These are phyloP conservation scores for Anaspis maculata DNA, from an alignment of 2,888 invertebrate species.

Conservation along the genomic window DNA sequence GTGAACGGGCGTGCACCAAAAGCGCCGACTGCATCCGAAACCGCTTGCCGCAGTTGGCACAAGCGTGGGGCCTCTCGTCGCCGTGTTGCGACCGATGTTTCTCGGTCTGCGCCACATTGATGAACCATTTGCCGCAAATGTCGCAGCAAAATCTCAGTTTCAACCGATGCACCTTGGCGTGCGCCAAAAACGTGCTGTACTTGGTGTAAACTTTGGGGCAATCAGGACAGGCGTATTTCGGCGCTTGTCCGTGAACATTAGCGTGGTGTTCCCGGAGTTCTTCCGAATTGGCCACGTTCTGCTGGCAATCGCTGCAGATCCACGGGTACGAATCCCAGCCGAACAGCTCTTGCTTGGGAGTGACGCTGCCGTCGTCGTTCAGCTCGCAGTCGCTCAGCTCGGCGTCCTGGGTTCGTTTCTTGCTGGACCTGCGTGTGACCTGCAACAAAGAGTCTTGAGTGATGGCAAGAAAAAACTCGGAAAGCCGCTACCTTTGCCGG, in stretches of 20 bases:
- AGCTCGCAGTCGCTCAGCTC: conserved; percentile 26
- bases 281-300: conserved; percentile 42
- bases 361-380: conserved; percentile 36
- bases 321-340: conserved; percentile 46
- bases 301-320: conserved; percentile 47
- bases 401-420: conserved; percentile 12
- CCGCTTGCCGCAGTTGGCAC: conserved; percentile 48
- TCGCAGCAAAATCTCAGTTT: conserved; percentile 50
- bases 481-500: not conserved
- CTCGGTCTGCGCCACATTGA: conserved; percentile 37
- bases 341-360: conserved; percentile 29
- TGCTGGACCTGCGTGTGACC: conserved; percentile 6
- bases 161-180: conserved; percentile 53
- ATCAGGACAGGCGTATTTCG: conserved; percentile 57
- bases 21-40: conserved; percentile 51
- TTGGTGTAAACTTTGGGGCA: conserved; percentile 56
- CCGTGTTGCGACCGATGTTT: conserved; percentile 46
- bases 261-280: conserved; percentile 53
- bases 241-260: conserved; percentile 53
- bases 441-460: conserved; percentile 6
- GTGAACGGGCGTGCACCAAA: conserved; percentile 47
- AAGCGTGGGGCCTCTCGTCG: conserved; percentile 45
- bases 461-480: not conserved
- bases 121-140: conserved; percentile 50
- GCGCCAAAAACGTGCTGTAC: conserved; percentile 55